These are phyloP conservation scores for Atta colombica DNA, from an alignment of 1,140 invertebrate species.

Conservation along the genomic window DNA sequence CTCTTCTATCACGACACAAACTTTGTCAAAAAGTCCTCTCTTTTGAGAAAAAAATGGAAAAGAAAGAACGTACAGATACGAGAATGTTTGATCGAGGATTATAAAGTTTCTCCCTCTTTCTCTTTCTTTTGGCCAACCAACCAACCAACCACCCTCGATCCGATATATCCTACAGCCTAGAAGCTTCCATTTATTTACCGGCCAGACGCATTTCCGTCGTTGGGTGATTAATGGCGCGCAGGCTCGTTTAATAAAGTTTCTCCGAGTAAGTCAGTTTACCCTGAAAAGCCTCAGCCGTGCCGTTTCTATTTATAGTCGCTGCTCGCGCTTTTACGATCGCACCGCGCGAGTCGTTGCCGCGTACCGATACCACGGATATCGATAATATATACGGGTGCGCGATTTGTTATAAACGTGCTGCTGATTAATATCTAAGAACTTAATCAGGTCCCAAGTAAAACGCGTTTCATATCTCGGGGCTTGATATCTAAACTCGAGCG, in stretches of 20 bases:
- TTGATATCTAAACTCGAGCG: neutral
- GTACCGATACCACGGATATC: conserved; percentile 35
- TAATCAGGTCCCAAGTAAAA: neutral
- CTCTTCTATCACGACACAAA: neutral
- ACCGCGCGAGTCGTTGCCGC: neutral
- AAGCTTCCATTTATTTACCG: conserved; percentile 56
- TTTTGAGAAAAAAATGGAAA: conserved; percentile 1
- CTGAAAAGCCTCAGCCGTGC: conserved; percentile 44
- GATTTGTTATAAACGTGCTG: neutral
- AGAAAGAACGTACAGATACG: conserved; percentile 4
- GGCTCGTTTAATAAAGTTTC: conserved; percentile 51
- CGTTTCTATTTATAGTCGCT: conserved; percentile 48
- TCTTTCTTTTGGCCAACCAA: neutral
- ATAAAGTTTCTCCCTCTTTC: conserved; percentile 20
- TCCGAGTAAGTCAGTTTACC: conserved; percentile 43
- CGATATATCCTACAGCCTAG: conserved; percentile 33
- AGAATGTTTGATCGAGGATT: conserved; percentile 50
- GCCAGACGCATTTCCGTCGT: conserved; percentile 54
- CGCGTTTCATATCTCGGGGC: neutral
- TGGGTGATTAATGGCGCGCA: conserved; percentile 53
- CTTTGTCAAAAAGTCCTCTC: conserved; percentile 5
- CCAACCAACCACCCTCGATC: conserved; percentile 27
- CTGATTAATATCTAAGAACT: conserved; percentile 31
- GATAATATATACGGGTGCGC: neutral
- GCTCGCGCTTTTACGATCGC: conserved; percentile 34